Base-by-base conservation (phyloP, 2,113 vertebrate species). In the Daubentonia madagascariensis region DNA sequence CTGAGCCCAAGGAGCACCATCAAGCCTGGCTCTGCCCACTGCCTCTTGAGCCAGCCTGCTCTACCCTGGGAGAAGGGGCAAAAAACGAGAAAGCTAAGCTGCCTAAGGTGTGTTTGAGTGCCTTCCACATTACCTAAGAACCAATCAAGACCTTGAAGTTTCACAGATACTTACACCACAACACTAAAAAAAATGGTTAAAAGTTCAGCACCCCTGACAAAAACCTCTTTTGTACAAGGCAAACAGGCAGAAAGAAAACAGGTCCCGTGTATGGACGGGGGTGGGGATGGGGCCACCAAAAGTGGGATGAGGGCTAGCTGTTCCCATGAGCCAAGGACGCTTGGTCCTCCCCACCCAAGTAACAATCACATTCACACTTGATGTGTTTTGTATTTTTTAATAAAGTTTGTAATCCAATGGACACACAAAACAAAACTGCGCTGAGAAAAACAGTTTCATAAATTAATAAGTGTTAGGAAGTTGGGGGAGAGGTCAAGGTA, bases 351-450 rank as follows among this genome's bases (percentile, higher is more conserved):
- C 85, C 90, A 78, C 78, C 35, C 54, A 32, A 91, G 94, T 37
- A 57, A 98, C 91, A 96, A 98, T 57, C 87, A 98, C 98, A 94
- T 45, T 37, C 18, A 96, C 98, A 96, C 97, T 5, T 84, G 37
- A 96, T 43, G 11, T 98, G 98, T 98, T 99, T 99, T 99, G 98
- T 98, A 98, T 99, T 99, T 99, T 99, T 99, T 99, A 99, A 99
- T 99, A 99, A 99, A 99, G 98, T 98, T 98, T 97, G 98, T 99
- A 99, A 99, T 99, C 99, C 99, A 99, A 99, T 99, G 99, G 99
- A 99, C 99, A 99, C 99, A 99, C 98, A 98, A 98, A 99, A 99
- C 98, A 99, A 99, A 99, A 99, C 98, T 98, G 98, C 98, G 98
- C 98, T 98, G 98, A 98, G 98, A 98, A 98, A 98, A 98, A 97